phyloP scores from a whole-genome alignment of 2,888 invertebrate species.

The Drosophila greeni region DNA sequence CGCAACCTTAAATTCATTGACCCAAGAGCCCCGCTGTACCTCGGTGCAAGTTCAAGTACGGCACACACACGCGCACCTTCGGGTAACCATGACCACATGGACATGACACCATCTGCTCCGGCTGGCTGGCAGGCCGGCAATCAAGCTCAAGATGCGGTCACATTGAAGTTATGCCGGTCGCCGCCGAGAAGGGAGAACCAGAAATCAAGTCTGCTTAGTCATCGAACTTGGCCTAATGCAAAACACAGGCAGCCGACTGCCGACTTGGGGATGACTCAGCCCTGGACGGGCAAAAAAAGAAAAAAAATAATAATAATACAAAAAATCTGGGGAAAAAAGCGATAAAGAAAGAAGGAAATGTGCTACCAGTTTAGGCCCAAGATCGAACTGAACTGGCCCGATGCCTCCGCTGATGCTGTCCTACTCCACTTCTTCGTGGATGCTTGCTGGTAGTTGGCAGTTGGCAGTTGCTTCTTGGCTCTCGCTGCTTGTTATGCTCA shows the following conservation, averaged over 20 bases:
- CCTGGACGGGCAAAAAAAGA: slow-evolving; percentile 31
- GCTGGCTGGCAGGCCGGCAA: slow-evolving; percentile 27
- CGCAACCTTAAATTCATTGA: slow-evolving; percentile 5
- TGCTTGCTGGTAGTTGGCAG: slow-evolving; percentile 4
- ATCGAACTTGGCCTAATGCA: slow-evolving; percentile 72
- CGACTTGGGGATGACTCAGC: slow-evolving; percentile 48
- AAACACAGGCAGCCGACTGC: slow-evolving; percentile 52
- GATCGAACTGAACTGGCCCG: slow-evolving; percentile 28
- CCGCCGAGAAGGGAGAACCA: slow-evolving; percentile 35
- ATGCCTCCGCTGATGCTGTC: slow-evolving; percentile 44
- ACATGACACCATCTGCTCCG: slow-evolving; percentile 47
- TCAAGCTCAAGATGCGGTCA: slow-evolving; percentile 55
- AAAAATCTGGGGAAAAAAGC: slow-evolving; percentile 6
- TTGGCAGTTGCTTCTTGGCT: slow-evolving; percentile 17
- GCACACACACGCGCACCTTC: slow-evolving; percentile 4
- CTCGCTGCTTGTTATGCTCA: slow-evolving; percentile 52
- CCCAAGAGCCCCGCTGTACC: slow-evolving; percentile 1
- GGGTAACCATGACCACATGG: slow-evolving; percentile 14
- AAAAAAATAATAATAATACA: slow-evolving; percentile 16
- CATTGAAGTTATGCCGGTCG: slow-evolving; percentile 68
- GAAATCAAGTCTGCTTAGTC: slow-evolving; percentile 63
- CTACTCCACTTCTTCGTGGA: slow-evolving; percentile 62
- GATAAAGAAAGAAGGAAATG: slow-evolving; percentile 47
- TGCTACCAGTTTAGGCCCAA: slow-evolving; percentile 64
- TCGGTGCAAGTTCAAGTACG: slow-evolving; percentile 20